phyloP scores from a whole-genome alignment of 2,888 invertebrate genomes.

The Lasioglossum figueresi region DNA sequence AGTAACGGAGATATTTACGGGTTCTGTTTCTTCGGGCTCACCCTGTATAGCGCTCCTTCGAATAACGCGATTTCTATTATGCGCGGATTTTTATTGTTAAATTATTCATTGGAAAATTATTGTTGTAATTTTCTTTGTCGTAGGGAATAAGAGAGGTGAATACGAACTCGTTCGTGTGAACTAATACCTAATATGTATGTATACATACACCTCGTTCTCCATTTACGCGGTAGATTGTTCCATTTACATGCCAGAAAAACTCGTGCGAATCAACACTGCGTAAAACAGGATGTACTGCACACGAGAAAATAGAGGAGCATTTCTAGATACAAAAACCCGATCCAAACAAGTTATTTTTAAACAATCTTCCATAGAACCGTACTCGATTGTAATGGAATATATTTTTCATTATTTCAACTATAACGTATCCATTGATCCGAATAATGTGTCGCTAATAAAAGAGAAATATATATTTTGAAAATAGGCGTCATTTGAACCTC shows the following conservation, averaged over 20 bases:
- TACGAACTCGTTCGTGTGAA: not conserved
- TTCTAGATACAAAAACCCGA: no score
- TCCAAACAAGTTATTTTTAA: not conserved
- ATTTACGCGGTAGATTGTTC: not conserved
- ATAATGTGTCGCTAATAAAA: not conserved
- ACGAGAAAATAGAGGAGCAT: not conserved
- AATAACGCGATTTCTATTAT: not conserved
- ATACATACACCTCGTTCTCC: not conserved
- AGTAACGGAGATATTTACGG: no score
- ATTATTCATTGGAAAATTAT: not conserved
- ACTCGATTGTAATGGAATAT: no score
- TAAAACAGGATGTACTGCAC: not conserved
- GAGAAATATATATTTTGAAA: not conserved
- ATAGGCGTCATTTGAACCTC: not conserved
- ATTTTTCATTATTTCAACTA: not conserved
- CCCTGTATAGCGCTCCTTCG: no score
- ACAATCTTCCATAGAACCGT: not conserved
- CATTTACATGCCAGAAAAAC: not conserved
- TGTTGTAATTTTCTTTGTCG: not conserved
- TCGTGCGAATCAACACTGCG: not conserved
- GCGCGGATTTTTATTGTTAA: not conserved
- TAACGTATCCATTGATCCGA: not conserved
- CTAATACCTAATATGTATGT: not conserved
- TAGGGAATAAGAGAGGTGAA: not conserved
- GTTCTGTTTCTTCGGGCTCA: no score